Evolutionary conservation across 1,140 invertebrate species (phyloP).

Genomic region (Lamellibrachia luymesi): DNA sequence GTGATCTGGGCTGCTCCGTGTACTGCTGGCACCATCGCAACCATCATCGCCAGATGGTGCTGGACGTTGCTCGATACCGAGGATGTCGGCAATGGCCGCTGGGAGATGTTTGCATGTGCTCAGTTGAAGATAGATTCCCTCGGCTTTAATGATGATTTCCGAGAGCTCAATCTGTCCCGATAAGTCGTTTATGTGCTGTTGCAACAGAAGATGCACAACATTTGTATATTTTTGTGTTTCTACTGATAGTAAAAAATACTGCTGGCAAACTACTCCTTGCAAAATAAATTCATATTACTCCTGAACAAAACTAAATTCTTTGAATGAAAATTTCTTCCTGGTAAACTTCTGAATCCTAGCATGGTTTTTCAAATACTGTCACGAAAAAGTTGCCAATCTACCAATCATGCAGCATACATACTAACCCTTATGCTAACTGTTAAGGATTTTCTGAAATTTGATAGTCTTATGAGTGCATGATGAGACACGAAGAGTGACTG

Average conservation of each 20-base stretch:
- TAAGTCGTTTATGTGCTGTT: slow-evolving; percentile 88
- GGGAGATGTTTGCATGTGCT: slow-evolving; percentile 59
- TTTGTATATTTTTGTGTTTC: slow-evolving; percentile 5
- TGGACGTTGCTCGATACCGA: slow-evolving; percentile 34
- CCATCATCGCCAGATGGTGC: slow-evolving; percentile 11
- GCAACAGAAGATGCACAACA: slow-evolving; percentile 52
- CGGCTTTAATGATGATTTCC: slow-evolving; percentile 76
- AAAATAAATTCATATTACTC: slow-evolving; percentile 7
- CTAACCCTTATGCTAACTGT: too few species aligned
- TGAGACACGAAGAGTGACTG: too few species aligned
- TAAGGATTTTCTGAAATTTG: too few species aligned
- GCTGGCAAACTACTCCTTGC: slow-evolving; percentile 26
- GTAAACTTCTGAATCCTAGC: background rate
- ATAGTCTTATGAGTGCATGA: too few species aligned
- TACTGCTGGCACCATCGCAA: background rate
- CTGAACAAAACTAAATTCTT: slow-evolving; percentile 23
- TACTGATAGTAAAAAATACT: slow-evolving; percentile 30
- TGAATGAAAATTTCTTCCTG: slow-evolving; percentile 22
- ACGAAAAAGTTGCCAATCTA: too few species aligned
- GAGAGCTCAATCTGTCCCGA: slow-evolving; percentile 80
- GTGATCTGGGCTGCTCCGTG: slow-evolving; percentile 30
- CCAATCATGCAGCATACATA: too few species aligned
- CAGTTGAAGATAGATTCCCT: slow-evolving; percentile 84
- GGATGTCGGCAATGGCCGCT: slow-evolving; percentile 42
- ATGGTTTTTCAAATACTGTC: too few species aligned